phyloP scores from a whole-genome alignment of 2,113 vertebrate species.

The Noturus placidus region DNA sequence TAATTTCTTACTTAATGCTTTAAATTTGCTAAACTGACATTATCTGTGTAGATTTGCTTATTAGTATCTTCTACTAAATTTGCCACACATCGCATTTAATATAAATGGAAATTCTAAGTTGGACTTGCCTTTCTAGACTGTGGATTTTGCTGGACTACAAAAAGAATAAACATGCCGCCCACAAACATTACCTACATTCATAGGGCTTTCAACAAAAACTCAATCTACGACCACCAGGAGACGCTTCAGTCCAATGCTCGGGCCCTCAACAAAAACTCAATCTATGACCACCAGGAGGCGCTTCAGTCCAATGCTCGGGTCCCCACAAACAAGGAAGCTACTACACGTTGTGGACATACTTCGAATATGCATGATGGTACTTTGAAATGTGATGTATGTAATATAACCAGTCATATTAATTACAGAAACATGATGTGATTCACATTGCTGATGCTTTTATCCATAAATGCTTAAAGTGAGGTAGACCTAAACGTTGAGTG shows the following conservation, averaged over 20 bases:
- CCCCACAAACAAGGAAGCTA: background rate
- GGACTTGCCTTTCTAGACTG: background rate
- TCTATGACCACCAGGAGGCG: slow-evolving; percentile 15
- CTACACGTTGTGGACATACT: background rate
- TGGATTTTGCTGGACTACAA: background rate
- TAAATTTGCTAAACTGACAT: background rate
- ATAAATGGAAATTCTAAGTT: background rate
- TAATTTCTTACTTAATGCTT: background rate
- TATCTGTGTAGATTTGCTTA: background rate
- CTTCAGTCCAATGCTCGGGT: background rate
- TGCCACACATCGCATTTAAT: background rate
- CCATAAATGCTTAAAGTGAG: background rate
- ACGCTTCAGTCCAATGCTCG: background rate
- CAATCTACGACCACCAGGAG: slow-evolving; percentile 2
- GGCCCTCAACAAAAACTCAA: background rate
- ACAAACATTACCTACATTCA: background rate
- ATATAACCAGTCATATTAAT: background rate
- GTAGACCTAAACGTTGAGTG: background rate
- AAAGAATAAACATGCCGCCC: background rate
- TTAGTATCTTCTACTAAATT: background rate
- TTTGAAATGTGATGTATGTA: background rate
- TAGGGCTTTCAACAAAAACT: background rate
- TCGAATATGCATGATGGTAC: background rate
- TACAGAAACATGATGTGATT: background rate
- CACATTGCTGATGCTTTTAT: background rate